Evolutionary conservation across 2,113 vertebrate species (phyloP).

Genomic region (Nycticebus coucang): DNA sequence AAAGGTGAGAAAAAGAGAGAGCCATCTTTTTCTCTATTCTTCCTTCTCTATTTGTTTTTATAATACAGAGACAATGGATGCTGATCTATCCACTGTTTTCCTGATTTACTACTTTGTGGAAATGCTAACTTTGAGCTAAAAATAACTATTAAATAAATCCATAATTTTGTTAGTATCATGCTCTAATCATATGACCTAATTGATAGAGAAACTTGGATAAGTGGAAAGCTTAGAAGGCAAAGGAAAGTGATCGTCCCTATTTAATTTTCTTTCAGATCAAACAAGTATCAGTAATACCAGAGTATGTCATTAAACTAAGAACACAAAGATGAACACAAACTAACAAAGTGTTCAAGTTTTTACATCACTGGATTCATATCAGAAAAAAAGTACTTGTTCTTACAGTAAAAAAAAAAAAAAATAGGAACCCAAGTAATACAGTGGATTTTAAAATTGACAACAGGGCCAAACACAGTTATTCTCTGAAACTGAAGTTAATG

Average conservation of each 20-base stretch:
- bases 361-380: not conserved
- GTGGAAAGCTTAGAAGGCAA: conserved; percentile 37
- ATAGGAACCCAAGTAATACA: conserved; percentile 1
- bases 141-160: conserved; percentile 6
- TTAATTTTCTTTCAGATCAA: conserved; percentile 52
- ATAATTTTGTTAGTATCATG: conserved; percentile 47
- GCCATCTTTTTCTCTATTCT: not conserved
- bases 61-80: not conserved
- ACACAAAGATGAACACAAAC: conserved; percentile 48
- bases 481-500: conserved; percentile 48
- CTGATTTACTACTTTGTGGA: not conserved
- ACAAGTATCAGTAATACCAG: conserved; percentile 51
- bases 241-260: not conserved
- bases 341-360: conserved; percentile 21
- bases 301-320: conserved; percentile 57
- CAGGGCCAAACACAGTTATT: conserved; percentile 11
- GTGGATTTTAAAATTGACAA: not conserved
- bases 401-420: conserved; percentile 25
- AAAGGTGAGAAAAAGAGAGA: not conserved
- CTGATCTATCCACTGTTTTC: not conserved
- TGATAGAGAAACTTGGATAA: conserved; percentile 15
- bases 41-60: conserved; percentile 23
- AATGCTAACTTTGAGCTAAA: conserved; percentile 43
- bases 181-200: conserved; percentile 26
- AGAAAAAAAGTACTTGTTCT: conserved; percentile 38